A percentile compares a stretch with the other conserved stretches of the same genome.
These are phyloP conservation scores for Macroglossus sobrinus DNA, from an alignment of 2,113 vertebrate species.

Conservation along the genomic window DNA sequence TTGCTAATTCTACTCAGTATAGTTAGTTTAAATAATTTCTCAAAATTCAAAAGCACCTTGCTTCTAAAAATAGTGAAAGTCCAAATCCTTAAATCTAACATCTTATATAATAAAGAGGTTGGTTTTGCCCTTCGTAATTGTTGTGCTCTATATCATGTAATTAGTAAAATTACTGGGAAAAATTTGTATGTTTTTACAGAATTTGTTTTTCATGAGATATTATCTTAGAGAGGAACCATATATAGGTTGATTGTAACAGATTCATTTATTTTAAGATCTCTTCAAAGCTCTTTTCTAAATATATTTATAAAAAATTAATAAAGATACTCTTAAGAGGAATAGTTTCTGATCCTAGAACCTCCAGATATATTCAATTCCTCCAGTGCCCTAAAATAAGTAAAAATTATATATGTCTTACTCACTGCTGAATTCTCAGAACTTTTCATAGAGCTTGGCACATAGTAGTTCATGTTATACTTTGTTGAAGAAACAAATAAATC, in stretches of 20 bases:
- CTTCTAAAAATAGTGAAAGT: background rate
- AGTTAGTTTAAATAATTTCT: background rate
- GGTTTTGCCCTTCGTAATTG: background rate
- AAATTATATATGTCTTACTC: background rate
- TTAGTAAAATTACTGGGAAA: background rate
- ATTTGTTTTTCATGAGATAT: background rate
- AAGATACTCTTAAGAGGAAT: background rate
- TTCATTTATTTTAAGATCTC: background rate
- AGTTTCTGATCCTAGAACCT: background rate
- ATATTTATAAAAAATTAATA: background rate
- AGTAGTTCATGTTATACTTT: background rate
- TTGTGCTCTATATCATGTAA: background rate
- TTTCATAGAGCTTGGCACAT: background rate
- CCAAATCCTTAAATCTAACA: background rate
- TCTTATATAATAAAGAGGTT: background rate
- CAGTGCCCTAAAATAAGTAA: background rate
- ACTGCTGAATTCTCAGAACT: background rate
- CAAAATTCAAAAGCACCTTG: background rate
- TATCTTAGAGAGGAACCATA: background rate
- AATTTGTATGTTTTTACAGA: background rate
- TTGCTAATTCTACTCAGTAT: background rate
- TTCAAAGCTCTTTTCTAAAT: background rate
- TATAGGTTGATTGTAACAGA: background rate
- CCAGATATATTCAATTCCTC: background rate
- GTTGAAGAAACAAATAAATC: background rate